Evolutionary conservation across 2,113 vertebrate species (phyloP).

Genomic region (Leptosomus discolor): DNA sequence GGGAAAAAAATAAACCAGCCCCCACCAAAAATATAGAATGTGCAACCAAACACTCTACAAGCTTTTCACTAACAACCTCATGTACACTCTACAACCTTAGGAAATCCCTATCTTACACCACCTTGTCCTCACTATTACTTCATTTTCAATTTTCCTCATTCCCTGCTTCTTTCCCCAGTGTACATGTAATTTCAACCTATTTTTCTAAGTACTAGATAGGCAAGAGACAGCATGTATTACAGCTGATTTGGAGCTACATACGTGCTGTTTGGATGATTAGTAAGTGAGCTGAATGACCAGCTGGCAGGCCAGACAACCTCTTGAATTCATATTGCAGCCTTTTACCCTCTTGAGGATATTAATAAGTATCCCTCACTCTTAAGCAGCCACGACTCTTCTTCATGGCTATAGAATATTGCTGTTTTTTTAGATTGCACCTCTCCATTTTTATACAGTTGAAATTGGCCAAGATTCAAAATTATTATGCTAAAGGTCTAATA

Average conservation of each 20-base stretch:
- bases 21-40: neutral
- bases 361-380: neutral
- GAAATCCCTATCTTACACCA: neutral
- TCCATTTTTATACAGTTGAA: neutral
- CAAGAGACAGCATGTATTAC: neutral
- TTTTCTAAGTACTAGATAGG: neutral
- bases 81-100: neutral
- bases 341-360: neutral
- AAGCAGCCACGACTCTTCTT: rapidly evolving
- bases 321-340: neutral
- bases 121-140: neutral
- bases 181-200: neutral
- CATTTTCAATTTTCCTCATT: neutral
- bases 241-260: neutral
- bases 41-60: neutral
- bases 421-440: neutral
- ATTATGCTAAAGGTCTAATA: neutral
- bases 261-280: neutral
- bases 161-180: neutral
- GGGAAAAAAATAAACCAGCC: neutral
- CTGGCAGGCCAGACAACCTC: neutral
- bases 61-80: neutral
- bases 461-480: neutral
- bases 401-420: neutral
- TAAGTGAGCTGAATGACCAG: neutral